Base-by-base conservation (phyloP, 2,797 vertebrate genomes). In the Pseudotriccus pelzelni region DNA sequence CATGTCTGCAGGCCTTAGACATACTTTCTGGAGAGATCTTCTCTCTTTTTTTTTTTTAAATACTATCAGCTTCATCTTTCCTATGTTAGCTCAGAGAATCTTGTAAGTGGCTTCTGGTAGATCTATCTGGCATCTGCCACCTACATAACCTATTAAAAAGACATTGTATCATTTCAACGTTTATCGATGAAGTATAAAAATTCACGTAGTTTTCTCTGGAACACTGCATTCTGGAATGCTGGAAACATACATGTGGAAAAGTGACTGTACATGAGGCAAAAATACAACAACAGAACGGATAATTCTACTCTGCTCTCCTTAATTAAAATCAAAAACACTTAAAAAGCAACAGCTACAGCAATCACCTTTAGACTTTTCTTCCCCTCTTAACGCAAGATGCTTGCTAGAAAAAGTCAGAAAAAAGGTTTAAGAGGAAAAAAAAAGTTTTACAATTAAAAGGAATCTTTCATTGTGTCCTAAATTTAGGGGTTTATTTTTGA, bases 231-330 rank as follows among this genome's bases (percentile, higher is more conserved):
- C 30, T 17, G 23, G 37, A 62, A 30, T 16, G 23, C 50, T 50
- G 20, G 30, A 46, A 75, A 34, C 16, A 15, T 0, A 2, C 34
- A 19, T 5, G 3, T 5, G 21, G 76, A 59, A 53, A 59, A 41
- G n/a, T 0, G 22, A 56, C 7, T 2, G n/a, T 9, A 23, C 3
- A 1, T 0, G 10, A 72, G 27, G 50, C 28, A 52, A 52, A 52
- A 52, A 52, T 30, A 18, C 17, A 49, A 11, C 11, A 3, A 14
- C 23, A 34, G 37, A 24, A 67, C 0, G 6, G 34, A 22, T 9
- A 53, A 44, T 0, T 21, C 36, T 20, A 7, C 22, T 50, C n/a
- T 12, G 49, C 32, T 32, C 32, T 60, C 32, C 34, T 3, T 0
- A 8, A 30, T 7, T 12, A 10, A 17, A 6, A 66, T 6, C 14